Conservation (phyloP, 1,140 invertebrate genomes). For the Battus philenor region DNA sequence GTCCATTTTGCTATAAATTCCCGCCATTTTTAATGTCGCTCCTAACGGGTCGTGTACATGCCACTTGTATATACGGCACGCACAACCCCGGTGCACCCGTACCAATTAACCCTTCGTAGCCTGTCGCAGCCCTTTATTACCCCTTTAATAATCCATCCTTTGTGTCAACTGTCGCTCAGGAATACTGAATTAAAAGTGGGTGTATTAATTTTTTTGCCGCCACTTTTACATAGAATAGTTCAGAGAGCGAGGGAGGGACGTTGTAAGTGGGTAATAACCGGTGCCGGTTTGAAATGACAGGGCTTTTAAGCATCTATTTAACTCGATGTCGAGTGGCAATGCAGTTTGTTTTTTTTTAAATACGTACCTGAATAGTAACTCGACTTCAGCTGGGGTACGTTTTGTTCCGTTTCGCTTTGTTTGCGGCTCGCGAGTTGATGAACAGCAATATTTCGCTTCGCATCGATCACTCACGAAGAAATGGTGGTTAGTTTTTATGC, state of each 20-base stretch:
- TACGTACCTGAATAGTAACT: slow-evolving; percentile 21
- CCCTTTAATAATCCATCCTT: slow-evolving; percentile 49
- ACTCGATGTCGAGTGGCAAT: slow-evolving; percentile 14
- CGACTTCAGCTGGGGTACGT: slow-evolving; percentile 20
- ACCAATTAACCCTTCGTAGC: slow-evolving; percentile 61
- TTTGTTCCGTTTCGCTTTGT: slow-evolving; percentile 15
- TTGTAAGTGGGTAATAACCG: slow-evolving; percentile 45
- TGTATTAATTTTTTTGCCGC: slow-evolving; percentile 51
- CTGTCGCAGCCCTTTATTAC: slow-evolving; percentile 52
- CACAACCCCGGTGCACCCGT: slow-evolving; percentile 34
- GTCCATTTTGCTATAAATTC: too few species aligned
- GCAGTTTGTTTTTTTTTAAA: slow-evolving; percentile 15
- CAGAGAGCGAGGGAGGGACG: slow-evolving; percentile 5
- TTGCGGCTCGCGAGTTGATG: neutral
- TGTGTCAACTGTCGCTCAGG: slow-evolving; percentile 66
- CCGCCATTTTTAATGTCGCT: slow-evolving; percentile 22
- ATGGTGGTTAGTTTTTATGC: too few species aligned
- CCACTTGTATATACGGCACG: neutral
- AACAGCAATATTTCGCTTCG: too few species aligned
- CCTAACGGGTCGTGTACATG: too few species aligned
- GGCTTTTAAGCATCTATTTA: slow-evolving; percentile 38
- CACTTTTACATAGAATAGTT: slow-evolving; percentile 24
- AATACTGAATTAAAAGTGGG: slow-evolving; percentile 58
- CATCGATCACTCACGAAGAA: too few species aligned
- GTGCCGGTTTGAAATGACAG: slow-evolving; percentile 45